Evolutionary conservation across 2,113 vertebrate genomes (phyloP).

Genomic region (Pachypanchax playfairii): DNA sequence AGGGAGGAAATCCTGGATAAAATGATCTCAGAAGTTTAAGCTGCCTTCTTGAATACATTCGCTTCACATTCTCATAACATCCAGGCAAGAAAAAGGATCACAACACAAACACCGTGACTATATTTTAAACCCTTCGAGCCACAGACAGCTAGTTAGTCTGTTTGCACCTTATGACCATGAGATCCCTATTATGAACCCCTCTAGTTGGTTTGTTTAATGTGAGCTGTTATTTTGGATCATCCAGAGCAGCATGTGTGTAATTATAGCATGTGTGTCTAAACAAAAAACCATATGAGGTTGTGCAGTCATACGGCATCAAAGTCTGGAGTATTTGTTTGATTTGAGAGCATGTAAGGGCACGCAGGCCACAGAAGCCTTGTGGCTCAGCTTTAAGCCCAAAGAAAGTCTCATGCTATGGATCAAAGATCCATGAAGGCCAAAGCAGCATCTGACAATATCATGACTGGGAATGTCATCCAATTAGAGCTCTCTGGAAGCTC

Average conservation of each 20-base stretch:
- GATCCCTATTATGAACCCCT: slow-evolving; percentile 45
- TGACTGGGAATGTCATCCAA: slow-evolving; percentile 41
- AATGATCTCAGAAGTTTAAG: slow-evolving; percentile 64
- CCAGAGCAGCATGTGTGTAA: slow-evolving; percentile 51
- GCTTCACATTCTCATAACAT: slow-evolving; percentile 33
- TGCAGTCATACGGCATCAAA: slow-evolving; percentile 62
- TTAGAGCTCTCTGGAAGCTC: no score
- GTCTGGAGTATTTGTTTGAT: slow-evolving; percentile 59
- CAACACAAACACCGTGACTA: slow-evolving; percentile 20
- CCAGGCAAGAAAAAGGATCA: slow-evolving; percentile 21
- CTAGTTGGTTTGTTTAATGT: slow-evolving; percentile 50
- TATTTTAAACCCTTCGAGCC: slow-evolving; percentile 21
- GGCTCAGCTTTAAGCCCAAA: slow-evolving; percentile 52
- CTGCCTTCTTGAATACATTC: slow-evolving; percentile 69
- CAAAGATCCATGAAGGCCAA: slow-evolving; percentile 61
- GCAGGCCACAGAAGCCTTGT: slow-evolving; percentile 31
- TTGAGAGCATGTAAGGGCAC: slow-evolving; percentile 56
- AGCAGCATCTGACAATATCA: slow-evolving; percentile 28
- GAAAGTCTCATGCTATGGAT: slow-evolving; percentile 54
- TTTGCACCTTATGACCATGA: slow-evolving; percentile 49
- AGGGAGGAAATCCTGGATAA: slow-evolving; percentile 27
- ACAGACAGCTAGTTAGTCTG: slow-evolving; percentile 46
- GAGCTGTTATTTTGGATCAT: slow-evolving; percentile 66
- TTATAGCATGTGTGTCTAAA: slow-evolving; percentile 66
- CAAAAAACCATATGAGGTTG: slow-evolving; percentile 41